These are phyloP conservation scores for Polypterus bichir DNA, from an alignment of 2,113 vertebrate genomes.

Conservation along the genomic window DNA sequence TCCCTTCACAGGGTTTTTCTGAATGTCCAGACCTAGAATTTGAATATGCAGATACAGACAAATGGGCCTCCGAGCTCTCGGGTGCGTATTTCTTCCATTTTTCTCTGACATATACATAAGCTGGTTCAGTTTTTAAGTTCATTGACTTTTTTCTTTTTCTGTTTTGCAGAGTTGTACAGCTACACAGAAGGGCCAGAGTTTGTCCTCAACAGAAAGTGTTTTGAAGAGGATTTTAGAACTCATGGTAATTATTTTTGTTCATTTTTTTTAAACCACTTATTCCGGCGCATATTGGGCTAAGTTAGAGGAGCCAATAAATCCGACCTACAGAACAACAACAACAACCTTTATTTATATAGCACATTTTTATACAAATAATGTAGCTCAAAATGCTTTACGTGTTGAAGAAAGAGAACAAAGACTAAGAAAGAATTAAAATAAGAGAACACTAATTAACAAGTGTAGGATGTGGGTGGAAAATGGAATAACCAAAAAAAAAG, in stretches of 20 bases:
- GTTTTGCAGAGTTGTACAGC: slow-evolving; percentile 78
- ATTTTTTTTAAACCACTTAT: background rate
- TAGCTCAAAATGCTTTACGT: no score
- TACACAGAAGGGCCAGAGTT: slow-evolving; percentile 95
- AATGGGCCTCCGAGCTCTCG: slow-evolving; percentile 83
- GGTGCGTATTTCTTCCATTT: slow-evolving; percentile 41
- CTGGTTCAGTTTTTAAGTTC: background rate
- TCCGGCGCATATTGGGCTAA: background rate
- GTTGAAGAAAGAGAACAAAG: no score
- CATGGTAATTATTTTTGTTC: slow-evolving; percentile 56
- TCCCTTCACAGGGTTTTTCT: slow-evolving; percentile 61
- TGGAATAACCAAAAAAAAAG: no score
- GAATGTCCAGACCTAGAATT: slow-evolving; percentile 92
- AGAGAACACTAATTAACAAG: no score
- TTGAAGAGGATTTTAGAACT: slow-evolving; percentile 82
- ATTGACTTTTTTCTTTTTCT: background rate
- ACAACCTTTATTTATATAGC: no score
- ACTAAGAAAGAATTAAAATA: no score
- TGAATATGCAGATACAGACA: slow-evolving; percentile 87
- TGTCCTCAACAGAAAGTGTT: slow-evolving; percentile 83
- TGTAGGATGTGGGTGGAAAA: no score
- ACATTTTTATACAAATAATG: no score
- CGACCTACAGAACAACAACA: no score
- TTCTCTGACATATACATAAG: background rate
- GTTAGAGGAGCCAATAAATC: no score